Base-by-base conservation (phyloP, 2,888 invertebrate species). In the Adelphocoris suturalis region DNA sequence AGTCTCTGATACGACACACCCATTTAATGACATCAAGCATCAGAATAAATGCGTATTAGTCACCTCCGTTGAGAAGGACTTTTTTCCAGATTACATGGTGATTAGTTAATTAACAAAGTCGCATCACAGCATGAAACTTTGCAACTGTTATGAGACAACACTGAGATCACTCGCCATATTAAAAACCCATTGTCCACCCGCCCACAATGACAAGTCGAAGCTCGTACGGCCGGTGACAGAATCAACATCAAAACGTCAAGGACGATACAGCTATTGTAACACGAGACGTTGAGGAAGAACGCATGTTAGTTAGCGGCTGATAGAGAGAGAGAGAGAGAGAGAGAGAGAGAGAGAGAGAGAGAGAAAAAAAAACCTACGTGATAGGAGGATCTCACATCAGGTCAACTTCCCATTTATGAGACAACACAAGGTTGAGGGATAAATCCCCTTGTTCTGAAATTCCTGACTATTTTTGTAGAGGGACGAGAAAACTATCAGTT, bases 211-310 rank as follows among this genome's bases (percentile, higher is more conserved):
- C 57, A n/a, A n/a, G 57, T 16, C n/a, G n/a, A n/a, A n/a, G n/a
- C 16, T 57, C 16, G 57, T 37, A 37, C 37, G 7, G 37, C 37
- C 37, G 57, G n/a, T 57, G 57, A 57, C 57, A 16, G 57, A 57
- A 57, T 57, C 57, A 57, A 57, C 57, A n/a, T 57, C 57, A n/a
- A 57, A 57, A 57, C 57, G 57, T 57, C 57, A 57, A 57, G 57
- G 57, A 57, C 57, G 57, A 57, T 57, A 16, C 52, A 2, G 1
- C 52, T 52, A 52, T 52, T 52, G 52, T 52, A 52, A 7, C 14
- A n/a, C 5, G 57, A 7, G 57, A 57, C 57, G 16, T 57, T n/a
- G 57, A 57, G 57, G 57, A 57, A 16, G 57, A 57, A 57, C 57
- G 57, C 14, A 57, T 57, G 57, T 57, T 52, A 52, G 52, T 52